Conservation (phyloP, 2,888 invertebrate genomes). For the Sympetrum striolatum region DNA sequence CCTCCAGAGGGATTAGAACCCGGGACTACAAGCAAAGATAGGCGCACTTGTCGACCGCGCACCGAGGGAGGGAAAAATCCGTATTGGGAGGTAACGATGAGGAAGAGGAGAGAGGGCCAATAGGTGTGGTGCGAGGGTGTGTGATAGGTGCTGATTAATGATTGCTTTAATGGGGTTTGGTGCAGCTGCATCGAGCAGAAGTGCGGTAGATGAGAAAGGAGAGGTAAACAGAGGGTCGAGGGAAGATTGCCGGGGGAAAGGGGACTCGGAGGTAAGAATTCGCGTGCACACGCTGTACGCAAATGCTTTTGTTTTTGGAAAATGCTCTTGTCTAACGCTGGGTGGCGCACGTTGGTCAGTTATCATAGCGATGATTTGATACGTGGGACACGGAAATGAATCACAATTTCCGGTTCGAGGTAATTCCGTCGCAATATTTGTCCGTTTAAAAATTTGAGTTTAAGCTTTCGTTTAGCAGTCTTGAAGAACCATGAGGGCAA, state of each 20-base stretch:
- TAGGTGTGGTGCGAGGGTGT: neutral
- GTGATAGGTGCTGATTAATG: conserved; percentile 29
- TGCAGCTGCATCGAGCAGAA: conserved; percentile 17
- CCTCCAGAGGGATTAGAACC: conserved; percentile 24
- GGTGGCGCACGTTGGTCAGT: neutral
- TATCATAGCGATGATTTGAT: neutral
- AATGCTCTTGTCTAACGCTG: neutral
- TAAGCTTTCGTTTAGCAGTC: too few relatives aligned
- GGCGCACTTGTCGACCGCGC: neutral
- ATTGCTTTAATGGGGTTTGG: conserved; percentile 26
- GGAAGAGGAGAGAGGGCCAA: neutral
- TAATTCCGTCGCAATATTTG: too few relatives aligned
- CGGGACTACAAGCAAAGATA: neutral
- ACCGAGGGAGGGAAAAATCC: neutral
- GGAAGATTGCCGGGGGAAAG: neutral
- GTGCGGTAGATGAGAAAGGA: neutral
- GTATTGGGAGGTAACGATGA: neutral
- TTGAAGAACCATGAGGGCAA: too few relatives aligned
- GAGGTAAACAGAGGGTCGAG: neutral
- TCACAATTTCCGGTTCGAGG: too few relatives aligned
- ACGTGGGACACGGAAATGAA: neutral
- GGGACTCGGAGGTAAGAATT: neutral
- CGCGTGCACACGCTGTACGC: neutral
- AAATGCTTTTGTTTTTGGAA: neutral
- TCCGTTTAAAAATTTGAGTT: too few relatives aligned